Evolutionary conservation across 2,888 invertebrate genomes (phyloP), one percentile per base, ranked within the genome.

Genomic region (Eremobia ochroleuca): DNA sequence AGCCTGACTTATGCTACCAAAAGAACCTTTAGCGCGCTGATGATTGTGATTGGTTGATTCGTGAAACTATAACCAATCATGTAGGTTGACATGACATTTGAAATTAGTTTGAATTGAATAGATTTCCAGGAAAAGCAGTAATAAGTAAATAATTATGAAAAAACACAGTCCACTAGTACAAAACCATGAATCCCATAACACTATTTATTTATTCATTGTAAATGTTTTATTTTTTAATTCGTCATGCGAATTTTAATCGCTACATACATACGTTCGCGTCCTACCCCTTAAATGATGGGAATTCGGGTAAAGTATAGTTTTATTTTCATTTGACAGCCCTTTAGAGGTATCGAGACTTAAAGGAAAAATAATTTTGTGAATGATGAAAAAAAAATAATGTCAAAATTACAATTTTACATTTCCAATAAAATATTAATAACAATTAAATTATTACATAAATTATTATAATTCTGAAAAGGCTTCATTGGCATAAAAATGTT

Each of bases 401-500:
- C 66, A 59, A 80, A 78, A 82, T 79, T 79, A n/a, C 67, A 82
- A 64, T 81, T 74, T 76, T 67, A 85, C 66, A 79, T 76, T 89
- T 87, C 86, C 77, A 87, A 71, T 77, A n/a, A 69, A 64, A 68
- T 80, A 65, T 64, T 79, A 64, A 73, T 81, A 78, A 81, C 70
- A 72, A 81, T 82, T 74, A 79, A 87, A 87, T 85, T 82, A 81
- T 79, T 82, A 25, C 64, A 69, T 80, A 55, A 79, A 85, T 76
- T 77, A 76, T 73, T 81, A 64, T 75, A 76, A 75, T 68, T 81
- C 31, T 76, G 59, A 78, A 77, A 58, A 72, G 49, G 65, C 73
- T 84, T 82, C 70, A 81, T 88, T 89, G 88, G 86, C 86, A 88
- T 88, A 89, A 89, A 88, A 87, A 66, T 77, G 58, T 78, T 81